phyloP scores from a whole-genome alignment of 2,113 vertebrate species.

The Cervus canadensis region DNA sequence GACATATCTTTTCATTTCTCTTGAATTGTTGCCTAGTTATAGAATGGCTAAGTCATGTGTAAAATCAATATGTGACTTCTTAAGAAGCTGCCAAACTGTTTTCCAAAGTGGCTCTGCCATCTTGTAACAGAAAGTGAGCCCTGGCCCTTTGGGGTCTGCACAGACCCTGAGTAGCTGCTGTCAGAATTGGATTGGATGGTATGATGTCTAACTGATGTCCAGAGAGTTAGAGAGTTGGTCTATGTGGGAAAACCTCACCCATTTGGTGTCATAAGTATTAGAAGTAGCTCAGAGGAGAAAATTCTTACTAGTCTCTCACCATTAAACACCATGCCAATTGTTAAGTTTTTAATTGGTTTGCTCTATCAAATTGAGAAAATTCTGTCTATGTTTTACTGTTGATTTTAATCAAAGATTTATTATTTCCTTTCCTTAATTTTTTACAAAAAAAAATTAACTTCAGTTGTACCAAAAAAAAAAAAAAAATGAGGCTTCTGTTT shows the following conservation, averaged over 20 bases:
- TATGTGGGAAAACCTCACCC: background rate
- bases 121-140: background rate
- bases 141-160: background rate
- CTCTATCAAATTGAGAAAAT: background rate
- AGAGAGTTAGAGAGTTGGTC: background rate
- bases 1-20: background rate
- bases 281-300: background rate
- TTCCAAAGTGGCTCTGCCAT: background rate
- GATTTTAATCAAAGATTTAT: background rate
- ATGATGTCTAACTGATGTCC: background rate
- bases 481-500: background rate
- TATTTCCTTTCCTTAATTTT: background rate
- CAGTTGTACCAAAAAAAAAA: background rate
- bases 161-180: background rate
- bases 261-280: background rate
- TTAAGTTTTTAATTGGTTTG: background rate
- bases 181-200: background rate
- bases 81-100: background rate
- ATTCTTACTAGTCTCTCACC: background rate
- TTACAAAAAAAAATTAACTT: background rate
- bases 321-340: background rate
- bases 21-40: background rate
- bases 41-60: background rate
- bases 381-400: background rate
- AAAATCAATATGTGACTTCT: background rate